phyloP scores from a whole-genome alignment of 2,797 vertebrate species.

The Pampus argenteus region DNA sequence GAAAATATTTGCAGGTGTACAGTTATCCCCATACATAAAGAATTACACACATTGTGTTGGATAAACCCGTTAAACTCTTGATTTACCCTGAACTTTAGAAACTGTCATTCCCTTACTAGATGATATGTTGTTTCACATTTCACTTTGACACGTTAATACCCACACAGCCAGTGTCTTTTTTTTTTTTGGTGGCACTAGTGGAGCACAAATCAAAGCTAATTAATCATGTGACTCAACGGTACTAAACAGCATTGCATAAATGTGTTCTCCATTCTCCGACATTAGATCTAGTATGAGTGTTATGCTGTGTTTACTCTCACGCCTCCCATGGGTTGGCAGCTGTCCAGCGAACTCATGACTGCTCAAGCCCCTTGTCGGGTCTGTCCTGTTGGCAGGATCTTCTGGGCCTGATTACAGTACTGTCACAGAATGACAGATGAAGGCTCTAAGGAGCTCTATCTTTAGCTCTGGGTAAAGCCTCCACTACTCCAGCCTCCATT shows the following conservation, averaged over 20 bases:
- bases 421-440: constrained; percentile 81
- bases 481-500: constrained; percentile 57
- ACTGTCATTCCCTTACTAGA: constrained; percentile 1
- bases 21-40: constrained; percentile 8
- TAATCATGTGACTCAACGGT: constrained; percentile 54
- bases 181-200: constrained; percentile 36
- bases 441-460: constrained; percentile 74
- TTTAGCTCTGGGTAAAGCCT: constrained; percentile 76
- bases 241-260: constrained; percentile 63
- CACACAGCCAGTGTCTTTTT: not conserved
- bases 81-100: not conserved
- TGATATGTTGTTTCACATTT: constrained; percentile 31
- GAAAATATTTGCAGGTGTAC: constrained; percentile 27
- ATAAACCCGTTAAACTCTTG: not conserved
- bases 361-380: constrained; percentile 64
- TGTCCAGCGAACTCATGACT: constrained; percentile 66
- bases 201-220: constrained; percentile 41
- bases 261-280: constrained; percentile 52
- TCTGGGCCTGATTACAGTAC: constrained; percentile 79
- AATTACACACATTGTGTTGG: not conserved
- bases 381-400: constrained; percentile 71
- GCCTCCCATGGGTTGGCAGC: constrained; percentile 67
- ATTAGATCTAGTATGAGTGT: constrained; percentile 61
- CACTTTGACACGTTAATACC: constrained; percentile 10
- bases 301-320: constrained; percentile 68